Base-by-base conservation (phyloP, 1,140 invertebrate genomes). In the Aphaenogaster rudis region DNA sequence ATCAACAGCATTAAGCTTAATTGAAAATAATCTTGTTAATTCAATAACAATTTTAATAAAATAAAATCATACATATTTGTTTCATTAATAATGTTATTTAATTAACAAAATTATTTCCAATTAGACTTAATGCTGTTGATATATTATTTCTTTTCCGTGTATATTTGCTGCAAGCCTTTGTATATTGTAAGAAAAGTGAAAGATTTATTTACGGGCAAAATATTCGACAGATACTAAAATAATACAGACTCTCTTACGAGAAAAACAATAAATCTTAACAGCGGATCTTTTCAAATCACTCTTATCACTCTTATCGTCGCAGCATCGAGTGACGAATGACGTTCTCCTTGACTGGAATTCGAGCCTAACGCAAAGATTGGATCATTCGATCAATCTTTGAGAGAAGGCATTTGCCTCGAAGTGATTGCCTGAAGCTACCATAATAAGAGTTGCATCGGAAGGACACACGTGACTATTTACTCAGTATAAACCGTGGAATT, bases 381-480 rank as follows among this genome's bases (percentile, higher is more conserved):
- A 61, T 81, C 50, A 39, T 45, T 81, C 50, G 7, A 84, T 84
- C 69, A 84, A 84, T 84, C 80, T 48, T 61, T 17, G 17, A 42
- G 54, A 39, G 42, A 50, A 61, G 28, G n/a, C 7, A 71, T 54
- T 72, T 17, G 36, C 33, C n/a, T 54, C 50, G 69, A 7, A 45
- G 63, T 39, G 42, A 84, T 61, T 74, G 42, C 54, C 15, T 48
- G 42, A 21, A 45, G 17, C 28, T 36, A 80, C 15, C 21, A 8
- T 21, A 28, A 72, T 71, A 82, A 59, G 39, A 82, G 11, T 36
- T 39, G 21, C 42, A 1, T 45, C 74, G 8, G 5, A 36, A 82
- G 28, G 42, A 74, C 50, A 59, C 21, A 45, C 3, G 39, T 21
- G 2, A 61, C 28, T n/a, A 82, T 82, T 74, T 74, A n/a, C 5